phyloP scores from a whole-genome alignment of 2,113 vertebrate genomes.

The Melospiza melodia region DNA sequence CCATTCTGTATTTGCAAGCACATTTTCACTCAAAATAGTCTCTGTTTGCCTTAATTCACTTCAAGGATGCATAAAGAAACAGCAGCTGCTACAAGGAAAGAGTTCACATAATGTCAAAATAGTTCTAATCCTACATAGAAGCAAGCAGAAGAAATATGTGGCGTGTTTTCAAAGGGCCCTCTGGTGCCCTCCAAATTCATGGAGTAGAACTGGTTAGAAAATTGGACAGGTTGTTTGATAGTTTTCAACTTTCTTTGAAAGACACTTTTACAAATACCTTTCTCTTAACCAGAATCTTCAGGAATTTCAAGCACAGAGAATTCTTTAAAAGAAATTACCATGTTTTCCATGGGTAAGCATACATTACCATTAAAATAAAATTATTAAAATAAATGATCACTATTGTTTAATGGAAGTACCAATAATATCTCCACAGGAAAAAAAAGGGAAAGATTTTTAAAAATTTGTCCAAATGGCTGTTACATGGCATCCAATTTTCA shows the following conservation, averaged over 20 bases:
- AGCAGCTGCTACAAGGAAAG: not conserved
- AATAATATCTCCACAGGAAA: not conserved
- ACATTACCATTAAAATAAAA: not conserved
- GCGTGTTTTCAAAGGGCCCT: not conserved
- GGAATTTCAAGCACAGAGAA: not conserved
- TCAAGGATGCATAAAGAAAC: not conserved
- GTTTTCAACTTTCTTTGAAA: not conserved
- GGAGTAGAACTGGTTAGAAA: not conserved
- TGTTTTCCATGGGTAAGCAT: not conserved
- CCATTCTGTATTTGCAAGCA: not conserved
- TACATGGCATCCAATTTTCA: not conserved
- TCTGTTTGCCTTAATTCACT: not conserved
- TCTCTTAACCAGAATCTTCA: not conserved
- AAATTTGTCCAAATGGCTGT: not conserved
- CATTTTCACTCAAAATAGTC: not conserved
- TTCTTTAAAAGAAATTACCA: not conserved
- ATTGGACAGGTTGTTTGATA: accelerated
- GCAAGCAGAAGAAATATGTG: not conserved
- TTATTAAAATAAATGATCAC: not conserved
- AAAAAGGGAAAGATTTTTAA: not conserved
- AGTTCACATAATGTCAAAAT: not conserved
- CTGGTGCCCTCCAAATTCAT: not conserved
- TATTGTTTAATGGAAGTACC: not conserved
- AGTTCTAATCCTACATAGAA: not conserved
- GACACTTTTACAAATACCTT: not conserved